phyloP scores from a whole-genome alignment of 2,113 vertebrate genomes.

The Geococcyx californianus region DNA sequence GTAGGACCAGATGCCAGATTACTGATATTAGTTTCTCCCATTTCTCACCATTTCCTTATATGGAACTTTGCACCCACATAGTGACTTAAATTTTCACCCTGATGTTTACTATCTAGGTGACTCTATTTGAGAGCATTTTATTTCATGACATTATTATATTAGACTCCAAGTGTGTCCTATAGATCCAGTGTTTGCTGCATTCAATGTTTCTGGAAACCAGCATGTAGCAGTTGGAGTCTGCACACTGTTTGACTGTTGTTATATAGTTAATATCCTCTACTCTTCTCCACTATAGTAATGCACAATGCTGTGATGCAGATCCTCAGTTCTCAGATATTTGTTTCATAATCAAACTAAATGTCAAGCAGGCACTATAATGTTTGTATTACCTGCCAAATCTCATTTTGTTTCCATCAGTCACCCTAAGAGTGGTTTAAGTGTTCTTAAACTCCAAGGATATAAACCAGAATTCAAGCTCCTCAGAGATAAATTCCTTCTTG shows the following conservation, averaged over 20 bases:
- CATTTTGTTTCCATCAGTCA: not conserved
- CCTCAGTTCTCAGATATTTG: not conserved
- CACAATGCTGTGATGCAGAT: not conserved
- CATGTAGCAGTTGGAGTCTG: accelerated
- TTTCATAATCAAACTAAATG: not conserved
- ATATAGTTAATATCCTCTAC: not conserved
- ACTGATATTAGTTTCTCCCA: not conserved
- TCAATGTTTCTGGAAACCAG: not conserved
- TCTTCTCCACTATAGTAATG: not conserved
- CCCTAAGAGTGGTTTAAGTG: not conserved
- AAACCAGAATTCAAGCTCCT: not conserved
- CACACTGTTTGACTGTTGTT: not conserved
- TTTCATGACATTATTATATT: accelerated
- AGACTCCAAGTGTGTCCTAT: not conserved
- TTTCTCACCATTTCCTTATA: not conserved
- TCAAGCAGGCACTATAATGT: not conserved
- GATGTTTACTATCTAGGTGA: not conserved
- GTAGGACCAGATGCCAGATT: not conserved
- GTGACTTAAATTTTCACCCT: accelerated
- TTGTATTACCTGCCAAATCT: not conserved
- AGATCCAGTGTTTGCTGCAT: not conserved
- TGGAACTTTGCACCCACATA: accelerated
- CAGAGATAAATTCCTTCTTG: not conserved
- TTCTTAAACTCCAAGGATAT: not conserved
- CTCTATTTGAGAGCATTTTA: not conserved